Evolutionary conservation across 2,113 vertebrate species (phyloP), one percentile per base, ranked within the genome.

Genomic region (Brachypodius melanocephalos): DNA sequence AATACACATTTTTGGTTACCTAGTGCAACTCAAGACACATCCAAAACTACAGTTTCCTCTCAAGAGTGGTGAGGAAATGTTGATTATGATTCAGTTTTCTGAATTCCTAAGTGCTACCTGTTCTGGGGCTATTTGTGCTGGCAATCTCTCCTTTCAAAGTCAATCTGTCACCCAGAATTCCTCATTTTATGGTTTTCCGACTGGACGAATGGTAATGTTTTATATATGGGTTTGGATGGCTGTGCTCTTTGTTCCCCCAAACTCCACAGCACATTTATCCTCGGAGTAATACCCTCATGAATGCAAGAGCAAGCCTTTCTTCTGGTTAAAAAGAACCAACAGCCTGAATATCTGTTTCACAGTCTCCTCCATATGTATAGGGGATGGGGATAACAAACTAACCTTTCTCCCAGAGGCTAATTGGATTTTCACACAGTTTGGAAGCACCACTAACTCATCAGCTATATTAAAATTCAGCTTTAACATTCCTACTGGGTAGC

Each of bases 391-490:
- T 93, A 95, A 90, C 85, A 88, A 96, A 96, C 92, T 91, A 94
- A 95, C 93, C 92, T 94, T 95, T 92, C 90, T 95, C 78, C 88
- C 83, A 84, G 91, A 45, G 96, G 83, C 81, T 97, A 97, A 97
- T 93, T 97, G 95, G 94, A 96, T 97, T 97, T 97, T 96, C 94
- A 88, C 93, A 83, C 78, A 73, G 43, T 97, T 95, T 95, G 93
- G 88, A 95, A 93, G 86, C 72, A 86, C 88, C 36, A n/a, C 65
- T 84, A 79, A 95, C 92, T 95, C 86, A 92, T 38, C 81, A 95
- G 90, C 65, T 87, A 82, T 12, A 77, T 95, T 95, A 87, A 89
- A 91, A 94, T 93, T 91, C 88, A 87, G 68, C 49, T 80, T 90
- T 91, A 77, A 87, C 75, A 46, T 95, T 96, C 86, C 75, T 93